Percentiles rank a stretch among this genome's conserved stretches.
phyloP scores from a whole-genome alignment of 1,140 invertebrate species.

The Leguminivora glycinivorella region DNA sequence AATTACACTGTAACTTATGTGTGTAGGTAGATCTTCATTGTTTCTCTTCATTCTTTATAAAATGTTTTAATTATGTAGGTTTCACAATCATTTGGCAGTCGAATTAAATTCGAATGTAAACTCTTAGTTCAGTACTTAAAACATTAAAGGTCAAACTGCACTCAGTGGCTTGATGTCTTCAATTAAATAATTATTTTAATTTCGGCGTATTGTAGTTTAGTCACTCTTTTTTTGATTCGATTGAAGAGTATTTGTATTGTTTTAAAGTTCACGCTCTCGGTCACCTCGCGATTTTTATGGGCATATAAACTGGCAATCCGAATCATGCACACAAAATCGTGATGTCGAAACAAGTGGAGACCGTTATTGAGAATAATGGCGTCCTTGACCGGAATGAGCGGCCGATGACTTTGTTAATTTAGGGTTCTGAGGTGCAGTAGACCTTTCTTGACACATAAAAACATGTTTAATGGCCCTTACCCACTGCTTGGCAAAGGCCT shows the following conservation, averaged over 20 bases:
- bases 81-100: background rate
- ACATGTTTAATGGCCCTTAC: no score
- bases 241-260: background rate
- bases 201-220: no score
- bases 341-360: conserved; percentile 7
- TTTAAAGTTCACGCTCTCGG: background rate
- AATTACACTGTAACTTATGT: no score
- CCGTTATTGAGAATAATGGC: conserved; percentile 19
- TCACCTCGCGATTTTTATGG: background rate
- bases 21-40: background rate
- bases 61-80: background rate
- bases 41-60: background rate
- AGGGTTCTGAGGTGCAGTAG: background rate
- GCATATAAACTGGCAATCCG: background rate
- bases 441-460: background rate
- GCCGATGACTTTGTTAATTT: conserved; percentile 2
- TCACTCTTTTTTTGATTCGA: no score
- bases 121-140: background rate
- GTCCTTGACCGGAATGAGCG: conserved; percentile 10
- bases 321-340: conserved; percentile 21
- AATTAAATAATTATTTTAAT: no score
- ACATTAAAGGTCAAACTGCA: background rate
- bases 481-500: no score
- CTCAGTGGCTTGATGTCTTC: background rate
- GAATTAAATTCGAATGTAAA: background rate